A percentile compares a stretch with the other conserved stretches of the same genome.
These are phyloP conservation scores for Bombus sylvicola DNA, from an alignment of 1,140 invertebrate species.

Conservation along the genomic window DNA sequence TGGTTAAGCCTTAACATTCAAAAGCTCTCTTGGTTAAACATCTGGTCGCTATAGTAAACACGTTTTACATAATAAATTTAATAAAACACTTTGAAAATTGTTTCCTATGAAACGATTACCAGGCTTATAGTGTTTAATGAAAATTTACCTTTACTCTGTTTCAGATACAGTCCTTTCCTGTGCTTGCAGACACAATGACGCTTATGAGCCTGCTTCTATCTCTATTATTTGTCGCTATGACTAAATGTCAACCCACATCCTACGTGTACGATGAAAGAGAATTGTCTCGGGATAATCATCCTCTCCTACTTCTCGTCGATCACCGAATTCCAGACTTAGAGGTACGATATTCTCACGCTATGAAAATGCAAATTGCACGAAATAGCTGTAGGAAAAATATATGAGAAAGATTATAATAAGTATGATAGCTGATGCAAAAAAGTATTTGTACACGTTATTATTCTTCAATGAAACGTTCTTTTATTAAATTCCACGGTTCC, in stretches of 20 bases:
- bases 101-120: background rate
- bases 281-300: slow-evolving; percentile 51
- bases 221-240: slow-evolving; percentile 61
- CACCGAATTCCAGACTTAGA: slow-evolving; percentile 59
- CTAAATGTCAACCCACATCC: slow-evolving; percentile 52
- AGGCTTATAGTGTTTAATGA: background rate
- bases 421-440: no score
- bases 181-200: slow-evolving; percentile 55
- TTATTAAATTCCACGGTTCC: no score
- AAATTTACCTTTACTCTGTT: slow-evolving; percentile 23
- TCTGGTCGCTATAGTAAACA: no score
- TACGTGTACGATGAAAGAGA: slow-evolving; percentile 58
- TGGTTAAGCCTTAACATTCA: background rate
- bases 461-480: no score
- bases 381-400: no score
- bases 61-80: background rate
- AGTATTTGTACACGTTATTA: no score
- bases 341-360: slow-evolving; percentile 51
- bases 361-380: no score
- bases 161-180: slow-evolving; percentile 46
- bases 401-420: no score
- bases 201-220: slow-evolving; percentile 61
- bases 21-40: background rate
- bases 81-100: background rate
- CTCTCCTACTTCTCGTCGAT: slow-evolving; percentile 64